Evolutionary conservation across 2,797 vertebrate species (phyloP), one percentile per base, ranked within the genome.

Genomic region (Hydrocynus forskahlii): DNA sequence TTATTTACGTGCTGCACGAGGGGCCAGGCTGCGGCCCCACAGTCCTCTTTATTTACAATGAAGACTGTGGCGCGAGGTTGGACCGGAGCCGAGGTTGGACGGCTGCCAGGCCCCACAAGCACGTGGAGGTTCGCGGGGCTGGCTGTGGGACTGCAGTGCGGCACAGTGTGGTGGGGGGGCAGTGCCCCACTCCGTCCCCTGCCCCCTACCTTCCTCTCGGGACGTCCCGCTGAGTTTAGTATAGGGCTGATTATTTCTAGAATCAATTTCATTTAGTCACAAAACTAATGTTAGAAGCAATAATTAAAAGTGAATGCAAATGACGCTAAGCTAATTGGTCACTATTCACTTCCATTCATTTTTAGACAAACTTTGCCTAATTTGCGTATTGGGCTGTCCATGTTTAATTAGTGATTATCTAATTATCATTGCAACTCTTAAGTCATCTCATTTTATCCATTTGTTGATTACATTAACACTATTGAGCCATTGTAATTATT

Each of bases 21-120:
- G 52, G 54, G 13, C 76, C 62, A 52, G 62, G 29, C 68, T 52
- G 6, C 48, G 25, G 62, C 64, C 29, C 68, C 10, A 19, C 17
- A 35, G 80, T 73, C 57, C 50, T 78, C 50, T 81, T 84, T 79
- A 73, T 83, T 79, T 81, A 81, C 59, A 52, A 55, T 9, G 16
- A 71, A 78, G 52, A 82, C 17, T 5, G 40, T 57, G 68, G 59
- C 7, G 40, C 17, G 17, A 55, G 54, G 35, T 57, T 67, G 77
- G 78, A 75, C 25, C 52, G 0, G 7, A 78, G 83, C 81, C 52
- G 79, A 81, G 48, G 45, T 69, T 83, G 83, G 75, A 68, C 38
- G 21, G 19, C 40, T 55, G 71, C 83, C 75, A 80, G 78, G 60
- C 60, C 52, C 5, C 4, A 54, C 19, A 35, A 77, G 59, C 59